Base-by-base conservation (phyloP, 1,140 invertebrate species). In the Penaeus chinensis region DNA sequence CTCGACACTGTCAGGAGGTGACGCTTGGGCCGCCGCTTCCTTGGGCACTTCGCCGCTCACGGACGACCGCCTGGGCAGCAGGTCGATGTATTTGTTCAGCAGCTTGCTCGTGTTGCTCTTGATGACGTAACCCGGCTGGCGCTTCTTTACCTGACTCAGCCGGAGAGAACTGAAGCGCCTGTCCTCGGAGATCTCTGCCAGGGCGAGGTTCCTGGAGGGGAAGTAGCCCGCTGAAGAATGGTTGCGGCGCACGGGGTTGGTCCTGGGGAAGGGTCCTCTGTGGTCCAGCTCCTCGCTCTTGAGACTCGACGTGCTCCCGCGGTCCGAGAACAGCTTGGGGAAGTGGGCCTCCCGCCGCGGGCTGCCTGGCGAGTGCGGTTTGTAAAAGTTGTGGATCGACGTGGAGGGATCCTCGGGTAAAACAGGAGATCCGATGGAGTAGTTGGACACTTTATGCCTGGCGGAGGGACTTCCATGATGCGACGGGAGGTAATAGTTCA, bases 201-300 rank as follows among this genome's bases (percentile, higher is more conserved):
- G 85, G 16, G 62, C 77, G 22, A 81, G 32, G 54, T 87, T 62
- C 66, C 85, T 54, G 27, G 85, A 87, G n/a, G 85, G 85, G 65
- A 42, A 87, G 80, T 87, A 87, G 24, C 79, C 85, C 18, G 85
- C 85, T 3, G 85, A 87, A 66, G 85, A 87, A 13, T 87, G 85
- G 60, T 87, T 87, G 27, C 85, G 79, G 27, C 85, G 54, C 24
- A 87, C 85, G 2, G 79, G 79, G 62, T 82, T 76, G 7, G 62
- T 78, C 54, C 85, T 42, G 18, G 79, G 69, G 47, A 82, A 20
- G 69, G 81, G 69, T n/a, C 82, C 85, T 27, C 18, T 18, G 27
- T 71, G 47, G 60, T 60, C 74, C n/a, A 22, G 20, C 24, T 87
- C 85, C 47, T 87, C 85, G 18, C 24, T 32, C 69, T 82, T 78